Percentiles rank a stretch among this genome's conserved stretches.
phyloP scores from a whole-genome alignment of 2,797 vertebrate species.

The Nannoperca obscura region DNA sequence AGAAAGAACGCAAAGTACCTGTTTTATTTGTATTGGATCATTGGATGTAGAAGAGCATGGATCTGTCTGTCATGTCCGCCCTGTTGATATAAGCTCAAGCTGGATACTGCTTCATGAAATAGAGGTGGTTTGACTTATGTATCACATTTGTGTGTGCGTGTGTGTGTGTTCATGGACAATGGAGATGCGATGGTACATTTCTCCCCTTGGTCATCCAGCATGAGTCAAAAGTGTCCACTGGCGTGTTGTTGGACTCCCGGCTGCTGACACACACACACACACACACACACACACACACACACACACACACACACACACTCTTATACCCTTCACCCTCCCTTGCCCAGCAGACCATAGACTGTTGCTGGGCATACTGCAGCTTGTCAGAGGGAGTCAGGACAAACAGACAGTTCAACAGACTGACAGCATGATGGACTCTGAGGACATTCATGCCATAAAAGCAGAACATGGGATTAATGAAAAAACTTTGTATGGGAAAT shows the following conservation, averaged over 20 bases:
- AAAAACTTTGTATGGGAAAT: neutral
- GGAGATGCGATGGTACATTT: neutral
- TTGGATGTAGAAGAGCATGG: neutral
- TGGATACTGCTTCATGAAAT: neutral
- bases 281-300: constrained; percentile 26
- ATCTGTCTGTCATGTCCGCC: neutral
- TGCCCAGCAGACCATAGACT: constrained; percentile 30
- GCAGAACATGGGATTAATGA: neutral
- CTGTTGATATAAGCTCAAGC: neutral
- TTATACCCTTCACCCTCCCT: neutral
- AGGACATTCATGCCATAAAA: neutral
- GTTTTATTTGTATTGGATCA: neutral
- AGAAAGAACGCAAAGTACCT: neutral
- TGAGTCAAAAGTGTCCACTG: constrained; percentile 60
- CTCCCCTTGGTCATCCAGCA: constrained; percentile 35
- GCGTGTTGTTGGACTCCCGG: constrained; percentile 13
- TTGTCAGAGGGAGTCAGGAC: constrained; percentile 44
- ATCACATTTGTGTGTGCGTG: neutral
- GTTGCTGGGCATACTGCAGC: constrained; percentile 53
- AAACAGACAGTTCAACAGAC: constrained; percentile 21
- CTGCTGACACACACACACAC: constrained; percentile 27
- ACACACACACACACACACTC: constrained; percentile 14
- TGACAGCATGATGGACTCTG: neutral
- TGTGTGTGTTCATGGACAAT: neutral
- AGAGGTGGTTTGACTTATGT: neutral